Evolutionary conservation across 2,888 invertebrate species (phyloP).

Genomic region (Schrankia costaestrigalis): DNA sequence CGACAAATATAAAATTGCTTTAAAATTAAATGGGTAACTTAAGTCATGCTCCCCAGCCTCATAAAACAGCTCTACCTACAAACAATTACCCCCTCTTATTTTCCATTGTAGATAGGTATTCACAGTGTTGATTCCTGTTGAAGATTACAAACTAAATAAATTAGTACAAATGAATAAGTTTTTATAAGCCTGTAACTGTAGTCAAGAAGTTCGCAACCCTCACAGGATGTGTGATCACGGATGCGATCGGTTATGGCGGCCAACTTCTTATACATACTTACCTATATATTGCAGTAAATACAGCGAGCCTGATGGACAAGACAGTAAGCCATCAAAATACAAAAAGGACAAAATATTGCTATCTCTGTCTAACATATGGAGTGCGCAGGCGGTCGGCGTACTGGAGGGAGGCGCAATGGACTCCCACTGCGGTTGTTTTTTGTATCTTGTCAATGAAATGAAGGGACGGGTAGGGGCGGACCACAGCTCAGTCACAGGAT

Average conservation of each 20-base stretch:
- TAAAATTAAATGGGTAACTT: too few relatives aligned
- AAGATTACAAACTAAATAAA: conserved; percentile 8
- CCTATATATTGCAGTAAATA: conserved; percentile 64
- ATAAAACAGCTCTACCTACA: too few relatives aligned
- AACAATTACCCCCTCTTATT: too few relatives aligned
- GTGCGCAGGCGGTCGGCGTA: conserved; percentile 59
- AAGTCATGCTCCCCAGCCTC: too few relatives aligned
- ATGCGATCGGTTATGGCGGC: conserved; percentile 67
- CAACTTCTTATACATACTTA: conserved; percentile 38
- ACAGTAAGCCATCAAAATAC: conserved; percentile 61
- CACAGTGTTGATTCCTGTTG: too few relatives aligned
- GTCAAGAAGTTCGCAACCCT: conserved; percentile 36
- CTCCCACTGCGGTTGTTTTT: conserved; percentile 57
- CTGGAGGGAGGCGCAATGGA: conserved; percentile 55
- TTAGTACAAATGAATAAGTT: conserved; percentile 27
- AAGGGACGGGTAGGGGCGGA: conserved; percentile 74
- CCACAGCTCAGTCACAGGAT: conserved; percentile 47
- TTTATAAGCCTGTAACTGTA: conserved; percentile 36
- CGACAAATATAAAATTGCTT: too few relatives aligned
- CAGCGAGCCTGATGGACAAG: conserved; percentile 69
- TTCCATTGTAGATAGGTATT: too few relatives aligned
- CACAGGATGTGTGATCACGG: conserved; percentile 64
- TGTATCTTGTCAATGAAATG: conserved; percentile 78
- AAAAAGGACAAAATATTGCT: conserved; percentile 39
- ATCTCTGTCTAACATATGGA: conserved; percentile 51